These are phyloP conservation scores for Zosterops lateralis DNA, from an alignment of 2,113 vertebrate genomes.

Conservation along the genomic window DNA sequence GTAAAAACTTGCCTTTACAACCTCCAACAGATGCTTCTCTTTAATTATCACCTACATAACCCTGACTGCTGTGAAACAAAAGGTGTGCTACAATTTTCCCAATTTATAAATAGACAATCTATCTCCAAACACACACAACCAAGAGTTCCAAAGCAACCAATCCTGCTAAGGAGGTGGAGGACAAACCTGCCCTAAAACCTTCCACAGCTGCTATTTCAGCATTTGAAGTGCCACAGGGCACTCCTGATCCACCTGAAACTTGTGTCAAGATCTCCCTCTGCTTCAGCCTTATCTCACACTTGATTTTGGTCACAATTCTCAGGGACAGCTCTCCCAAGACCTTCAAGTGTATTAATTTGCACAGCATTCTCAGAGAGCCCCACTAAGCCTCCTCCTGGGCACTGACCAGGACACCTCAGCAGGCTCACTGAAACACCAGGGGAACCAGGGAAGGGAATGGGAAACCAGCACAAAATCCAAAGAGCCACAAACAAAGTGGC, in stretches of 20 bases:
- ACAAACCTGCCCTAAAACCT: neutral
- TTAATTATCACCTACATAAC: neutral
- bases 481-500: neutral
- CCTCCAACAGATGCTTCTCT: neutral
- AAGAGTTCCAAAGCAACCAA: neutral
- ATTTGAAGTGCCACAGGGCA: neutral
- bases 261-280: neutral
- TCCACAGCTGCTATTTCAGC: neutral
- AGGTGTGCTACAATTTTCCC: neutral
- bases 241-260: neutral
- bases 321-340: neutral
- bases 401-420: neutral
- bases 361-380: neutral
- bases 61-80: neutral
- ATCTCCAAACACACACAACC: neutral
- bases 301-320: neutral
- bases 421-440: too few species aligned
- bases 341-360: neutral
- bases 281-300: neutral
- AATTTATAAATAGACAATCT: neutral
- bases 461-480: neutral
- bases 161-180: neutral
- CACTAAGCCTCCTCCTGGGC: too few species aligned
- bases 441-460: accelerated
- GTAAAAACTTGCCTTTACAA: neutral